These are phyloP conservation scores for Sarcophaga carnaria DNA, from an alignment of 2,888 invertebrate species.

Conservation along the genomic window DNA sequence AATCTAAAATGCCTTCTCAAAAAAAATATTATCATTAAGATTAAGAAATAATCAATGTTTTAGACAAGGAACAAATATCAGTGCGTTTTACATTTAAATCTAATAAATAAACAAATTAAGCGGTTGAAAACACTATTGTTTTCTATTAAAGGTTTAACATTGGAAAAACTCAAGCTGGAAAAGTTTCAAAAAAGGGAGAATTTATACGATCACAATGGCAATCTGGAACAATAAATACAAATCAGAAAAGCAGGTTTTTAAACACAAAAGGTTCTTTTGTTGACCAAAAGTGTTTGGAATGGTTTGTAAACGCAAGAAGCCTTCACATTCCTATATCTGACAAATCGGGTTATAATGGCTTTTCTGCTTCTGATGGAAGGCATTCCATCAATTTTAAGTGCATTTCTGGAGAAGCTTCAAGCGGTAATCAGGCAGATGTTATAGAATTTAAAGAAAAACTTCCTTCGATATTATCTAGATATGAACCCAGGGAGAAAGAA, in stretches of 20 bases:
- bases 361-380: too few species aligned
- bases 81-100: too few species aligned
- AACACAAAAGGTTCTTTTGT: conserved; percentile 33
- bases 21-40: conserved; percentile 17
- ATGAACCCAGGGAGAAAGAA: too few species aligned
- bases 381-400: conserved; percentile 10
- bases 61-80: conserved; percentile 24
- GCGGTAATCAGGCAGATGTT: conserved; percentile 33
- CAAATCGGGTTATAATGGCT: not conserved
- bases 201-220: conserved; percentile 21
- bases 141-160: not conserved
- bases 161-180: too few species aligned
- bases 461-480: not conserved
- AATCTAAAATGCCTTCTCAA: too few species aligned
- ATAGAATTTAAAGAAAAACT: too few species aligned
- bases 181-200: not conserved
- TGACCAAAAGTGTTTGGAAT: conserved; percentile 35
- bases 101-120: too few species aligned
- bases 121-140: not conserved
- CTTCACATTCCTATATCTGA: too few species aligned
- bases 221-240: conserved; percentile 28
- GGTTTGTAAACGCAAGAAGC: conserved; percentile 22
- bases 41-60: conserved; percentile 35
- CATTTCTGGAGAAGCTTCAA: conserved; percentile 53
- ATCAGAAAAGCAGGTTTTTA: conserved; percentile 26